These are phyloP conservation scores for Adrianichthys oophorus DNA, from an alignment of 2,797 vertebrate species.

Conservation along the genomic window DNA sequence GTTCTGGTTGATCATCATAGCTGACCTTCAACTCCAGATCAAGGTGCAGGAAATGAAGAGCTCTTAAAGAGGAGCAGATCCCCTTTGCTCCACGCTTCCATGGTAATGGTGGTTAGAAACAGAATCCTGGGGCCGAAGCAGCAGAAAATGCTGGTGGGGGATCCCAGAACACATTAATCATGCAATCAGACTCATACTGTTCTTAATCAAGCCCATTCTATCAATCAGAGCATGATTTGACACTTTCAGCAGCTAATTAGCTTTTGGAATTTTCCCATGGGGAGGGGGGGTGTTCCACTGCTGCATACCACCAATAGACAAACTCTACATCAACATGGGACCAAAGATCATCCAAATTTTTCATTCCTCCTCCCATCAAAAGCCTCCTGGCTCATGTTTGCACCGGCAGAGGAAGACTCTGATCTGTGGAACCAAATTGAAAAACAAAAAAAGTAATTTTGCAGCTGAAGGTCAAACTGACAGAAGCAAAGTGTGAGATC, in stretches of 20 bases:
- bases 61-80: constrained; percentile 41
- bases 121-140: constrained; percentile 8
- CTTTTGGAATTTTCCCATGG: constrained; percentile 38
- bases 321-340: no score
- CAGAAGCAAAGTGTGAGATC: no score
- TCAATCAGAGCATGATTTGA: constrained; percentile 51
- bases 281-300: no score
- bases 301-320: no score
- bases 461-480: no score
- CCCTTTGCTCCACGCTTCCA: constrained; percentile 51
- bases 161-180: constrained; percentile 47
- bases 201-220: constrained; percentile 64
- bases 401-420: no score
- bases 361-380: no score
- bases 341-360: no score
- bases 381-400: no score
- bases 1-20: constrained; percentile 8
- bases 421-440: no score
- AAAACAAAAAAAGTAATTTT: no score
- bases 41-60: constrained; percentile 48
- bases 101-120: constrained; percentile 28
- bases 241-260: constrained; percentile 30
- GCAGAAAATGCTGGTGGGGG: constrained; percentile 41
- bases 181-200: constrained; percentile 65
- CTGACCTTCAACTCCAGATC: constrained; percentile 36